Percentiles rank a stretch among this genome's conserved stretches.
Evolutionary conservation across 2,113 vertebrate species (phyloP).

Genomic region (Malurus elegans): DNA sequence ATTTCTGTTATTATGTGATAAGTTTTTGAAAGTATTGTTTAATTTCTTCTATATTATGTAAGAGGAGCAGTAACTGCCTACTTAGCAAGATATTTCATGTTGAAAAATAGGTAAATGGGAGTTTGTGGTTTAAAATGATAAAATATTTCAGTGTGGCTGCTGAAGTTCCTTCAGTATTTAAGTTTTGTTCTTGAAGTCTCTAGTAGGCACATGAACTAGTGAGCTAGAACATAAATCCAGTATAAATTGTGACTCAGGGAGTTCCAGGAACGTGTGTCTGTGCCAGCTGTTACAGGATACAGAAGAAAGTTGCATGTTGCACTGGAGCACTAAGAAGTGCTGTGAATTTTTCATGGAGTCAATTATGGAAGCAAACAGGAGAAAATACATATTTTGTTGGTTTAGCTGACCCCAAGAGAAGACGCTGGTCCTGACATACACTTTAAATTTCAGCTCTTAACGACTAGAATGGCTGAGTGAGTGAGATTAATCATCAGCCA

Average conservation of each 20-base stretch:
- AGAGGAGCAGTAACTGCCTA: background rate
- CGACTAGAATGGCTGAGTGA: background rate
- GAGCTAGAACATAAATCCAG: background rate
- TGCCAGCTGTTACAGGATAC: background rate
- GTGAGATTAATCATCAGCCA: background rate
- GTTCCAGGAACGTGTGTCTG: accelerated
- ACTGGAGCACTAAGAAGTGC: background rate
- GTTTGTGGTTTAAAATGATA: background rate
- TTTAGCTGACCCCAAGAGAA: background rate
- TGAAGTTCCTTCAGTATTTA: background rate
- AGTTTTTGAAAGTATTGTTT: background rate
- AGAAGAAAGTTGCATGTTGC: background rate
- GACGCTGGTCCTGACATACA: background rate
- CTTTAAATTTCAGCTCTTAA: background rate
- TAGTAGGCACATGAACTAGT: background rate
- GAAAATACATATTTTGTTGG: background rate
- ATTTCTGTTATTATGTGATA: background rate
- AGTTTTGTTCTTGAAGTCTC: background rate
- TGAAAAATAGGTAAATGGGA: background rate
- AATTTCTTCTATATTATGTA: background rate
- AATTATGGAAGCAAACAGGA: background rate
- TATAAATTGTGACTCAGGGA: background rate
- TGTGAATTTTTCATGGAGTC: background rate
- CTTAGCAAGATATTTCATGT: background rate
- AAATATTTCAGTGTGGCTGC: background rate